Base-by-base conservation (phyloP, 1,140 invertebrate genomes). In the Varroa destructor region DNA sequence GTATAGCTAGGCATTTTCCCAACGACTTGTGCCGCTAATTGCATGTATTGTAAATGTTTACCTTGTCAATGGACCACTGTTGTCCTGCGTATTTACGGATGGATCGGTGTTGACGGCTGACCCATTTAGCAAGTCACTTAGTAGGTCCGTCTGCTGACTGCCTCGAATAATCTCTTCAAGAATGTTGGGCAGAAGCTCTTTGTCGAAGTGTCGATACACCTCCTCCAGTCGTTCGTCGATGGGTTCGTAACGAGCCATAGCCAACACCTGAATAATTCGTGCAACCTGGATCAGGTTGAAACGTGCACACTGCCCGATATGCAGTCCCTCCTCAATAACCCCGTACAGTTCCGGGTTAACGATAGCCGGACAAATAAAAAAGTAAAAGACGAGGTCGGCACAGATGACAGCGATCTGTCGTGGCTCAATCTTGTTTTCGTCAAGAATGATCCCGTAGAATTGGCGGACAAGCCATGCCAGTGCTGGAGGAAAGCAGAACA, bases 301-400 rank as follows among this genome's bases (percentile, higher is more conserved):
- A 42, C 92, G 81, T 4, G 91, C 90, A 54, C 93, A 86, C 74
- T 90, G 86, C 72, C 89, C 91, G 51, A 97, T 90, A n/a, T 90
- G 89, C 40, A 67, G 40, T 67, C 75, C 74, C 0, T 89, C 88
- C 78, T 96, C 93, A 0, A 89, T 90, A 61, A 97, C 90, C n/a
- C 93, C 93, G 79, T 93, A 88, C 0, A 91, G 88, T 80, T 97
- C 94, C 0, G 95, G 94, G 82, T 96, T 92, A 43, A 94, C 89
- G 58, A 98, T 91, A 0, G 93, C 94, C 6, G 93, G 92, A 77
- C 94, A 98, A 73, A 98, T 91, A 75, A 97, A 97, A 76, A 91
- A 86, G 1, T 89, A 90, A 78, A 97, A 91, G 10, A 98, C 87
- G 36, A 98, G 81, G 78, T 98, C 93, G 0, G 90, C 90, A 77